Evolutionary conservation across 2,888 invertebrate genomes (phyloP).

Genomic region (Bembecia ichneumoniformis): DNA sequence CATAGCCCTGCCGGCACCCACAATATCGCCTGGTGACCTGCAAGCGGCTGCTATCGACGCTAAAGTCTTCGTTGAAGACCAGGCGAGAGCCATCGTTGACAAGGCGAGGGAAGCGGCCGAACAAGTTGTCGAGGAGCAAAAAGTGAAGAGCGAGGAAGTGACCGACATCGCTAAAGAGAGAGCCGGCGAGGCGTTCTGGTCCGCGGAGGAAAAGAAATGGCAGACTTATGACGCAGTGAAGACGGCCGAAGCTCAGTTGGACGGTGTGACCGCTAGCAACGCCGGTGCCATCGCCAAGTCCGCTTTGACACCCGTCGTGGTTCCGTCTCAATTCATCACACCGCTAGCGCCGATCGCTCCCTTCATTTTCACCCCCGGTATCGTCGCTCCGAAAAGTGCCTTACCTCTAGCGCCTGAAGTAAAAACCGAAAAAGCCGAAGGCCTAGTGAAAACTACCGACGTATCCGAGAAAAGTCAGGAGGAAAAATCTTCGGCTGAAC

Average conservation of each 20-base stretch:
- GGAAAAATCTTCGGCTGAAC: constrained; percentile 7
- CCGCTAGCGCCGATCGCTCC: background rate
- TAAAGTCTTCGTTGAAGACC: constrained; percentile 30
- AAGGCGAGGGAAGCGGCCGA: constrained; percentile 27
- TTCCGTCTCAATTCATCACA: constrained; percentile 3
- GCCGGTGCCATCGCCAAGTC: constrained; percentile 30
- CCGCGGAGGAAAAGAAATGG: constrained; percentile 54
- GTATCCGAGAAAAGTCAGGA: constrained; percentile 14
- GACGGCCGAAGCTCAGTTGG: constrained; percentile 44
- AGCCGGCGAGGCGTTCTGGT: constrained; percentile 29
- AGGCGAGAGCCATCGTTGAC: constrained; percentile 22
- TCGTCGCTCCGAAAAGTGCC: constrained; percentile 3
- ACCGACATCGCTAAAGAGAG: constrained; percentile 27
- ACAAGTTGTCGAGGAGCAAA: constrained; percentile 29
- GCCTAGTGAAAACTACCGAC: background rate
- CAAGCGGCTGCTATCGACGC: constrained; percentile 56
- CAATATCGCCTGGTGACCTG: constrained; percentile 47
- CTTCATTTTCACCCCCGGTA: constrained; percentile 3
- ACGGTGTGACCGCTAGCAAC: constrained; percentile 37
- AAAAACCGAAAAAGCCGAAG: constrained; percentile 13
- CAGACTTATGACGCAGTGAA: constrained; percentile 47
- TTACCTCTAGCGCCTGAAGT: background rate
- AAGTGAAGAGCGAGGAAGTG: constrained; percentile 30
- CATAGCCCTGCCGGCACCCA: constrained; percentile 25
- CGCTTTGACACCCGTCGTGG: constrained; percentile 10